Base-by-base conservation (phyloP, 2,797 vertebrate species). In the Tenualosa thibaudeaui region DNA sequence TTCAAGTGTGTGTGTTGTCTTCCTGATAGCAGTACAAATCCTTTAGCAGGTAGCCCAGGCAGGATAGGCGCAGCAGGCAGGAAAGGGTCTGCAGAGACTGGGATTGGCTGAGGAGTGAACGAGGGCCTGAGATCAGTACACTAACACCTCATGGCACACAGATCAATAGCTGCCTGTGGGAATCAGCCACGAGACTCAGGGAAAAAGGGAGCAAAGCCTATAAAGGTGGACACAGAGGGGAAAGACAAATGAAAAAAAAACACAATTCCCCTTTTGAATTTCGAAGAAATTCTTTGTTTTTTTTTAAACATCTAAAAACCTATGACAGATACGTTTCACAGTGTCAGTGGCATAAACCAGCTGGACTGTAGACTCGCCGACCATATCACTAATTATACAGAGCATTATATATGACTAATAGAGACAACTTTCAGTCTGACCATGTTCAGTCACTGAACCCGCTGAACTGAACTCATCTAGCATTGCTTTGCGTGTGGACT, bases 161-260 rank as follows among this genome's bases (percentile, higher is more conserved):
- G 94, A 93, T 95, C 91, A 91, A 85, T 89, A 84, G 85, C 85
- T 85, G 87, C 92, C 91, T 88, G 87, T 90, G 91, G 92, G 92
- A 94, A 94, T 92, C 89, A 90, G 89, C 89, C 90, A 89, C 88
- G 89, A 91, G 91, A 87, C 88, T 85, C 88, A 82, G 84, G 89
- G 89, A 89, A 88, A 89, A 84, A 83, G 85, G 89, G 40, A 17
- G 60, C 49, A 46, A 85, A 58, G 24, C 84, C 87, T 78, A 58
- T 83, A 51, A 68, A 31, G 62, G 62, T 31, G 24, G 62, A 68
- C 62, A 68, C 37, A 26, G 26, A 31, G 10, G 71, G 51, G 83
- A 85, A 90, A 85, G 83, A 84, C 58, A 68, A 50, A 75, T 7
- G 10, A 51, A 12, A 68, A 86, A 60, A 60, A 68, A 68, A 68